Evolutionary conservation across 2,888 invertebrate species (phyloP).

Genomic region (Actias luna): DNA sequence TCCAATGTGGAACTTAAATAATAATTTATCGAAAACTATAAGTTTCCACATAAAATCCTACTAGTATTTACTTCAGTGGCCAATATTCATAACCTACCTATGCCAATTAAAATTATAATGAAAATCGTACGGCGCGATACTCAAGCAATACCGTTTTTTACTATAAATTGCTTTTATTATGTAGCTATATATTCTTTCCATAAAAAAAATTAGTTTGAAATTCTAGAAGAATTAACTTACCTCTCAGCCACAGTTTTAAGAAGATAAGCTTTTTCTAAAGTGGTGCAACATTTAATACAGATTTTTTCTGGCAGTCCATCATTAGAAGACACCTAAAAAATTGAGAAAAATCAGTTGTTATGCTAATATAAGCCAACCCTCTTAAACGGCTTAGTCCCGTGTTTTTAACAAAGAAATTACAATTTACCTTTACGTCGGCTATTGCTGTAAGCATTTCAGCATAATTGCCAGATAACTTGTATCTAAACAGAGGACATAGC

Average conservation of each 20-base stretch:
- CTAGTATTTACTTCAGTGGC: too few relatives aligned
- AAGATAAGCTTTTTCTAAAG: conserved; percentile 72
- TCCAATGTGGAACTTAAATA: too few relatives aligned
- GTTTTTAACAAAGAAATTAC: neutral
- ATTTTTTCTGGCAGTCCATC: conserved; percentile 77
- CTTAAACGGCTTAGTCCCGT: neutral
- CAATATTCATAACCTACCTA: too few relatives aligned
- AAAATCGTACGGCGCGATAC: too few relatives aligned
- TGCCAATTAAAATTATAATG: too few relatives aligned
- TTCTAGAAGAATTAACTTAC: conserved; percentile 50
- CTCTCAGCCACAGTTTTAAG: conserved; percentile 76
- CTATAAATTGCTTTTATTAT: too few relatives aligned
- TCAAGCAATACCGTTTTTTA: too few relatives aligned
- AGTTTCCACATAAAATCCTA: too few relatives aligned
- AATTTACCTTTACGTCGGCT: conserved; percentile 71
- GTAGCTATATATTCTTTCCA: too few relatives aligned
- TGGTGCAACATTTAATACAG: conserved; percentile 68
- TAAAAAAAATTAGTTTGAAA: too few relatives aligned
- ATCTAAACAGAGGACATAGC: conserved; percentile 71
- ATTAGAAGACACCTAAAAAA: conserved; percentile 60
- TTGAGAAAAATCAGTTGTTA: conserved; percentile 7
- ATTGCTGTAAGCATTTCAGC: conserved; percentile 78
- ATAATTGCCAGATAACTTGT: conserved; percentile 75
- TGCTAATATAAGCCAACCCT: conserved; percentile 7
- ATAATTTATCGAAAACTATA: too few relatives aligned